Percentiles rank a stretch among this genome's conserved stretches.
These are phyloP conservation scores for Tetranychus cinnabarinus DNA, from an alignment of 1,140 invertebrate species.

Conservation along the genomic window DNA sequence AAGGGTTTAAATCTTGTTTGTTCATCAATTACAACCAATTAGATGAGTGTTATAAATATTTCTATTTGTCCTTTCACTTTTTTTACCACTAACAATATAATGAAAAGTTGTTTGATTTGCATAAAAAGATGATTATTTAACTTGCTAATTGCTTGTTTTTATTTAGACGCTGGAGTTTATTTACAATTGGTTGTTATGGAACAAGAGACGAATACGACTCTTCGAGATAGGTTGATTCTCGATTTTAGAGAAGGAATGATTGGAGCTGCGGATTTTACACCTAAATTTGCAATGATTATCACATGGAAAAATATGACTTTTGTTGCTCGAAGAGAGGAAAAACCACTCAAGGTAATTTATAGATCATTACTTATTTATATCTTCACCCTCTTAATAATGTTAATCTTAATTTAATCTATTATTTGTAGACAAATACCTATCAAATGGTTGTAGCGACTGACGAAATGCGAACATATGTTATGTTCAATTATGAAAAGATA, in stretches of 20 bases:
- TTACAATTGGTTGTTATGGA: slow-evolving; percentile 18
- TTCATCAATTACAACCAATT: too few relatives aligned
- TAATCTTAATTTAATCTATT: background rate
- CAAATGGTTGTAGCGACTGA: slow-evolving; percentile 78
- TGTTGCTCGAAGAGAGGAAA: slow-evolving; percentile 20
- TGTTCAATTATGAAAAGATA: slow-evolving; percentile 75
- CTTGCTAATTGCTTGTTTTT: background rate
- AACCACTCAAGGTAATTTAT: background rate
- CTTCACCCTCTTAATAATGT: background rate
- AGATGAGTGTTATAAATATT: too few relatives aligned
- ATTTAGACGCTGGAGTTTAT: slow-evolving; percentile 37
- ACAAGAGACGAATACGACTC: slow-evolving; percentile 27
- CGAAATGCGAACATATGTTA: slow-evolving; percentile 74
- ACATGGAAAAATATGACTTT: slow-evolving; percentile 92
- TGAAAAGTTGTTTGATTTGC: too few relatives aligned
- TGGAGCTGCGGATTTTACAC: slow-evolving; percentile 59
- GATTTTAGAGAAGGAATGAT: slow-evolving; percentile 73
- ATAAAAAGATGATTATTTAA: background rate
- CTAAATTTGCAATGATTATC: slow-evolving; percentile 67
- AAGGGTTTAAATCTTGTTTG: too few relatives aligned
- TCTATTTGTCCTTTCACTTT: too few relatives aligned
- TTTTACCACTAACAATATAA: too few relatives aligned
- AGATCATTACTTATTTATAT: background rate
- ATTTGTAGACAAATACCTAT: slow-evolving; percentile 62
- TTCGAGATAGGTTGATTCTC: slow-evolving; percentile 59